phyloP scores from a whole-genome alignment of 2,888 invertebrate genomes.

The Chrysolina americana region DNA sequence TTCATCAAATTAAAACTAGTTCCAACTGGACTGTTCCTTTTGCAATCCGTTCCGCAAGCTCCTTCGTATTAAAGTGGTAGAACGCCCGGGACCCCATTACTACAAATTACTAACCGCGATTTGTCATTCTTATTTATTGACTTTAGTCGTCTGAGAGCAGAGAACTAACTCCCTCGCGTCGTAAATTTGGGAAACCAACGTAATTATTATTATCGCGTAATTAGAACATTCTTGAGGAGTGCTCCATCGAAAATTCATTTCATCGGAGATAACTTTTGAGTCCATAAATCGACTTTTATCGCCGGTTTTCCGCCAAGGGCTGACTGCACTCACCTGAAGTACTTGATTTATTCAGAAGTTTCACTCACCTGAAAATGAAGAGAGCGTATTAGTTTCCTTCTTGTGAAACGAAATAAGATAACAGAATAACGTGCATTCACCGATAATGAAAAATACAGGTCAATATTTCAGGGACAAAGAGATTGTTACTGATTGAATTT shows the following conservation, averaged over 20 bases:
- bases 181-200: constrained; percentile 42
- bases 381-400: background rate
- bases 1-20: constrained; percentile 28
- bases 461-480: too few species aligned
- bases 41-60: constrained; percentile 42
- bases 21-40: constrained; percentile 32
- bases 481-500: too few species aligned
- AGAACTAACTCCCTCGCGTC: constrained; percentile 41
- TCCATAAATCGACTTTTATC: constrained; percentile 11
- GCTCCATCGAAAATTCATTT: constrained; percentile 25
- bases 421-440: too few species aligned
- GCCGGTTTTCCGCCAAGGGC: background rate
- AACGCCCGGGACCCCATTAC: constrained; percentile 45
- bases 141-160: constrained; percentile 38
- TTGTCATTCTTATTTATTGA: constrained; percentile 50
- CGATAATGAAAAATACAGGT: too few species aligned
- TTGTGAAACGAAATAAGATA: too few species aligned
- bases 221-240: constrained; percentile 39
- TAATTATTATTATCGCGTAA: constrained; percentile 47
- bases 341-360: constrained; percentile 7
- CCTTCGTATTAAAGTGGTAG: constrained; percentile 41
- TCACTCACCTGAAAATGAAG: constrained; percentile 13
- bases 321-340: constrained; percentile 3
- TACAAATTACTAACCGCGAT: constrained; percentile 47
- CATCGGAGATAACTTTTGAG: constrained; percentile 18